Base-by-base conservation (phyloP, 1,140 invertebrate genomes). In the Zophobas morio region DNA sequence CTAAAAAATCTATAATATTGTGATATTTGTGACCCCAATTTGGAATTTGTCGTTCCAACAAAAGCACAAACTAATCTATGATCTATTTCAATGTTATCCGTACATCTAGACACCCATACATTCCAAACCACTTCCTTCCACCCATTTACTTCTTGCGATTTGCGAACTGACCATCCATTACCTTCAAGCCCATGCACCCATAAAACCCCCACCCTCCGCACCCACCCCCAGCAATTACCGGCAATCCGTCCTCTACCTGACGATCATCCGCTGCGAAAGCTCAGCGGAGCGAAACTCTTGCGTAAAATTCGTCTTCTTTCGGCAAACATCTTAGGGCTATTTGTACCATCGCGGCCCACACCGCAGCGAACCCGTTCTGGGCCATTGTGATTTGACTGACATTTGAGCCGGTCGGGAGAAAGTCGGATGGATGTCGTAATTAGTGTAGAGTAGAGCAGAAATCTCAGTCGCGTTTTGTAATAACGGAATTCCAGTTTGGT, bases 291-390 rank as follows among this genome's bases (percentile, higher is more conserved):
- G 60, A 8, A 66, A 66, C 20, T 66, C 60, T 66, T 66, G 60
- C 60, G 60, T 66, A 66, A 66, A 66, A 66, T 60, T 60, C 56
- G 4, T 66, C 57, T n/a, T 63, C 39, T 46, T 66, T 66, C 39
- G 60, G 60, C 60, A 66, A 66, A 66, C 39, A 63, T 63, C 57
- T 63, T 37, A 51, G 4, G 49, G 34, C 57, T 37, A 6, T 66
- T 32, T 66, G 33, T 60, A 35, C 56, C 3, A 33, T 20, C 20
- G 20, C 20, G 20, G 20, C 20, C 20, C 20, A 20, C 20, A 20
- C 20, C 20, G 20, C 20, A 20, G 20, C 20, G 20, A 20, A 20
- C 20, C 20, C 20, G 20, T 20, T 20, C 20, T 20, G 20, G 20
- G 20, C 20, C 20, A 63, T 63, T 36, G 57, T 36, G 33, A 66